Conservation (phyloP, 2,113 vertebrate genomes). For the Zapus hudsonius region DNA sequence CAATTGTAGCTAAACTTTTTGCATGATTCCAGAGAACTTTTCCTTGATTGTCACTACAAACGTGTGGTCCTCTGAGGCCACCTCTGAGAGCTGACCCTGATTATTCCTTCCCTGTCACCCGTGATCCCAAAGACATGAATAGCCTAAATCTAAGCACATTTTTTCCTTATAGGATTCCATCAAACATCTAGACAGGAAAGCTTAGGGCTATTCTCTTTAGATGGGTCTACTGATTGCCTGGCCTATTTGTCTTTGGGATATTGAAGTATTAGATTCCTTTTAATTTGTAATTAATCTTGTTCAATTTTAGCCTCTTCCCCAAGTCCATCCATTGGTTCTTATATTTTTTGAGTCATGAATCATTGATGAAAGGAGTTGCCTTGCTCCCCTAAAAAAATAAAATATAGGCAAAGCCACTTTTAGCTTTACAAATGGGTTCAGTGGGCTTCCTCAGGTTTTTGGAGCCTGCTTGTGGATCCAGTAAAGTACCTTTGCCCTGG, state of each 20-base stretch:
- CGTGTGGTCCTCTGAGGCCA: not conserved
- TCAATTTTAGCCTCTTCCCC: not conserved
- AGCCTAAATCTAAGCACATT: not conserved
- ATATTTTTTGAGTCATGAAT: not conserved
- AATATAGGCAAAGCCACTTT: not conserved
- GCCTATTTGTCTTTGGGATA: not conserved
- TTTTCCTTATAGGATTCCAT: not conserved
- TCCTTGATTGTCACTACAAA: not conserved
- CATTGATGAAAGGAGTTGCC: not conserved
- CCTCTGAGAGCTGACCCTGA: not conserved
- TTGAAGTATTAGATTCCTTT: not conserved
- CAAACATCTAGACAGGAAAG: not conserved
- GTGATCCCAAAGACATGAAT: not conserved
- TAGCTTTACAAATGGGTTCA: not conserved
- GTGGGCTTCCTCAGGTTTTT: not conserved
- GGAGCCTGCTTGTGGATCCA: not conserved
- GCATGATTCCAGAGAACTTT: not conserved
- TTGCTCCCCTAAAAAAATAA: not conserved
- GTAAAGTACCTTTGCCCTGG: not conserved
- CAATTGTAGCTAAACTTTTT: not conserved
- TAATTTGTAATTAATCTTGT: conserved; percentile 31
- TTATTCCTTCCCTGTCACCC: not conserved
- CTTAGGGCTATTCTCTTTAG: not conserved
- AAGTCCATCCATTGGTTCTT: not conserved
- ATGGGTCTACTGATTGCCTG: not conserved